Evolutionary conservation across 2,888 invertebrate genomes (phyloP), one percentile per base, ranked within the genome.

Genomic region (Andrena hattorfiana): DNA sequence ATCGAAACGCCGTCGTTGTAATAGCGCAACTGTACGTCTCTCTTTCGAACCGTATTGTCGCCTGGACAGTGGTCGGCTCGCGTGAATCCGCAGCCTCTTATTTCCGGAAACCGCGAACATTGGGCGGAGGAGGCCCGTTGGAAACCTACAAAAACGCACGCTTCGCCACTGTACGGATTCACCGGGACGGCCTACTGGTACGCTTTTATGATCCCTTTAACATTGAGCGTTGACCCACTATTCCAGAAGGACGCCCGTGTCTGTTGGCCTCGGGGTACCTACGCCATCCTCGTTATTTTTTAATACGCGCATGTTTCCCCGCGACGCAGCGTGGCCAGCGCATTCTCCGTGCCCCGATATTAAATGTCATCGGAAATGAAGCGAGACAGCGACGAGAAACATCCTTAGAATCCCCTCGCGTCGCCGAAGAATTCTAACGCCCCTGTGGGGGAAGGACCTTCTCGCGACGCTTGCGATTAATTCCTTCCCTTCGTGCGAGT

Each of bases 181-280:
- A 79, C 79, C 69, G 56, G 72, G 70, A 64, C 84, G 79, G 81
- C 83, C 84, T 87, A 83, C 73, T 75, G 83, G 30, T 75, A 77
- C 74, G 77, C 68, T 85, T 83, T 76, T 71, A 28, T 70, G 76
- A 81, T 84, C 80, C 82, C 69, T 85, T 87, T 87, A 85, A 84
- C 87, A 86, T 85, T 87, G 78, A 87, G 84, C 77, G 75, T 88
- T 89, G 89, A 79, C 84, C 85, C 71, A 81, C 70, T 84, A 83
- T 77, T 51, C 60, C 32, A 66, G 82, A 87, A 77, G 83, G 79
- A 79, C 70, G 74, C 67, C 42, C 64, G 42, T 54, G 62, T 71
- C 67, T 70, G 54, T 35, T 10, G 54, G 78, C 80, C 72, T 78
- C 78, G 28, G 67, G 67, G 80, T 51, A 8, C 42, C 49, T 28